Conservation (phyloP, 2,113 vertebrate genomes). For the Trogon surrucura region DNA sequence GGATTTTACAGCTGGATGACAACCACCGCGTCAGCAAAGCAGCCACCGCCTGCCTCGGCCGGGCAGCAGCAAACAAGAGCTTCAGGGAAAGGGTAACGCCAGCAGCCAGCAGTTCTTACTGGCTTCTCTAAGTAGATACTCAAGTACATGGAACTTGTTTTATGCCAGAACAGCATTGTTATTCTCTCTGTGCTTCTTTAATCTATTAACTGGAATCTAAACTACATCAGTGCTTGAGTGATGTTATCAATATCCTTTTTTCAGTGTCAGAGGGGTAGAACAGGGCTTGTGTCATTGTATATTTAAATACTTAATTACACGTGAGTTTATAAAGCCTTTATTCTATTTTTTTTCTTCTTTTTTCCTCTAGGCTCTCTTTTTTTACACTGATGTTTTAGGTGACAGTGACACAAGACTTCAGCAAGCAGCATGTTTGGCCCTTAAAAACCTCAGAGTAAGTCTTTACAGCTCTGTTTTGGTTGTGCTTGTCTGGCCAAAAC, state of each 20-base stretch:
- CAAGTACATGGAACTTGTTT: background rate
- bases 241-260: too few species aligned
- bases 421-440: constrained; percentile 86
- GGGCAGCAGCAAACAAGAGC: constrained; percentile 68
- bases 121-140: background rate
- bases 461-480: background rate
- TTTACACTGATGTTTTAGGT: constrained; percentile 82
- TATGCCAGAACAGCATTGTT: rapidly evolving
- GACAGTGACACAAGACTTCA: constrained; percentile 74
- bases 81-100: constrained; percentile 84
- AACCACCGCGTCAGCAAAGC: constrained; percentile 83
- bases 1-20: constrained; percentile 84
- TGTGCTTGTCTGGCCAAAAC: background rate
- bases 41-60: constrained; percentile 76
- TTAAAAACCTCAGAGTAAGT: constrained; percentile 88
- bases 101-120: too few species aligned
- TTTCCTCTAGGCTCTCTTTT: constrained; percentile 80
- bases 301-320: rapidly evolving
- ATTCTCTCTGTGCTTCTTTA: rapidly evolving
- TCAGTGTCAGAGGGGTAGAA: background rate
- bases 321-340: background rate
- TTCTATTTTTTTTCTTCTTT: rapidly evolving
- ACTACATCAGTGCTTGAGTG: background rate
- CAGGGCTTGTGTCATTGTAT: background rate
- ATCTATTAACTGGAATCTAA: background rate